phyloP scores from a whole-genome alignment of 2,797 vertebrate genomes.

The Emys orbicularis region DNA sequence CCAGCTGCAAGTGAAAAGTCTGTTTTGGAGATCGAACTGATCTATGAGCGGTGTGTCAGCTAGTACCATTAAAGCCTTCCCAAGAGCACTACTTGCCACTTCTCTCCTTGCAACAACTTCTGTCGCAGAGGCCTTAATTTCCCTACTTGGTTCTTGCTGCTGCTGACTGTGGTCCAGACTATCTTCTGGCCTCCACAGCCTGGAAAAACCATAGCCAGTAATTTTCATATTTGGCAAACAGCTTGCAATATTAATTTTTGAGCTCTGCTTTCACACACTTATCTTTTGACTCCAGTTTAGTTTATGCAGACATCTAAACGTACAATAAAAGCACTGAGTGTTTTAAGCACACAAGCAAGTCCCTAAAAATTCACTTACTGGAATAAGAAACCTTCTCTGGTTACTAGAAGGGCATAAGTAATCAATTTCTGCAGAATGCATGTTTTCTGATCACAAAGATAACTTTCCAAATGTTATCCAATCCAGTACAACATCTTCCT shows the following conservation, averaged over 20 bases:
- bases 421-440: neutral
- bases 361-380: neutral
- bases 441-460: neutral
- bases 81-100: neutral
- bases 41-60: neutral
- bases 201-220: neutral
- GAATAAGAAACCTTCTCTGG: neutral
- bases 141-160: neutral
- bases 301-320: neutral
- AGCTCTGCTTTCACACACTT: neutral
- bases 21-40: neutral
- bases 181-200: neutral
- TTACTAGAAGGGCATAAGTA: neutral
- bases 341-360: neutral
- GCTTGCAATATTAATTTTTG: neutral
- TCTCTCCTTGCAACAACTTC: neutral
- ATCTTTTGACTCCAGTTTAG: neutral
- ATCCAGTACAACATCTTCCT: neutral
- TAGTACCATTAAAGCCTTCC: neutral
- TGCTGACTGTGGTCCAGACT: neutral
- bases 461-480: neutral
- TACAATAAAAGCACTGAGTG: neutral
- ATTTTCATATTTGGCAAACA: neutral
- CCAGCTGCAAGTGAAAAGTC: neutral
- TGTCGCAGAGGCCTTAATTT: neutral